Conservation (phyloP, 2,113 vertebrate species). For the Phaetusa simplex region DNA sequence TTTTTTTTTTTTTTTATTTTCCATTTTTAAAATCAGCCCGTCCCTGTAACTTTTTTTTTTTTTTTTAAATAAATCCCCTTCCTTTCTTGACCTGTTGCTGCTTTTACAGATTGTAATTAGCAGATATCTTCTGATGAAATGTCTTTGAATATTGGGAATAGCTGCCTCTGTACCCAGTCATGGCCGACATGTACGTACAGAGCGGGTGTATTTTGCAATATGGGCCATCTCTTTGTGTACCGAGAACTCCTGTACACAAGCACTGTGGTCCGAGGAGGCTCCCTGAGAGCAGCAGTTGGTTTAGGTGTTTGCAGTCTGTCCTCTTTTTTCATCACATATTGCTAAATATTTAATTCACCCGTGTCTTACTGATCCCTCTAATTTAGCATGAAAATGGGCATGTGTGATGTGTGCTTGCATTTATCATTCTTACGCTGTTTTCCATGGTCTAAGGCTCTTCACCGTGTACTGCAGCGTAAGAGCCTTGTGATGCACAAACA, state of each 20-base stretch:
- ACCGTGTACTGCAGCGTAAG: rapidly evolving
- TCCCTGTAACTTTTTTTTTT: no score
- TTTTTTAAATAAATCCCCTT: not conserved
- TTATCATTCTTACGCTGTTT: not conserved
- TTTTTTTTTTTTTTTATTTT: not conserved
- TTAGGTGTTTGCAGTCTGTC: not conserved
- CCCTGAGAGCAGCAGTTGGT: not conserved
- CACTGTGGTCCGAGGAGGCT: not conserved
- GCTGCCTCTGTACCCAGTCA: not conserved
- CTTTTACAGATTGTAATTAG: not conserved
- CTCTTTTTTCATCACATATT: not conserved
- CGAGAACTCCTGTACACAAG: not conserved
- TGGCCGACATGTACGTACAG: not conserved
- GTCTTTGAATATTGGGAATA: not conserved
- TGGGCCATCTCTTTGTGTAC: not conserved
- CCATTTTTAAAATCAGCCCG: not conserved
- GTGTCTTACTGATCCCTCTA: not conserved
- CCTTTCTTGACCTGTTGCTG: not conserved
- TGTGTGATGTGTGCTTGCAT: no score
- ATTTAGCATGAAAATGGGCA: no score
- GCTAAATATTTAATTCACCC: not conserved
- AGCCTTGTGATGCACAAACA: not conserved
- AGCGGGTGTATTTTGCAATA: not conserved
- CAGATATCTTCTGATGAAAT: not conserved
- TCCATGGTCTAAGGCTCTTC: not conserved